Evolutionary conservation across 2,797 vertebrate species (phyloP).

Genomic region (Peromyscus eremicus): DNA sequence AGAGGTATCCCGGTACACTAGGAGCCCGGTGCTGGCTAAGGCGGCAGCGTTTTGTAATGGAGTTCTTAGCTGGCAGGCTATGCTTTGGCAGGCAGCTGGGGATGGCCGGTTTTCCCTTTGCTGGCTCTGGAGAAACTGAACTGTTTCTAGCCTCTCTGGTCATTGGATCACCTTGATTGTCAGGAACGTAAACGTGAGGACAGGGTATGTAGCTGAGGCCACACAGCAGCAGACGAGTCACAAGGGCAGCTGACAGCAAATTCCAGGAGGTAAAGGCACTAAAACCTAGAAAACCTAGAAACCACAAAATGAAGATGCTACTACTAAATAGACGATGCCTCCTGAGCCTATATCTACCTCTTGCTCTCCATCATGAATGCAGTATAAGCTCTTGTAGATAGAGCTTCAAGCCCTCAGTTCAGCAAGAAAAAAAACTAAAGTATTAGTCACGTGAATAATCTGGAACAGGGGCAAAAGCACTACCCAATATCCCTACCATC

Average conservation of each 20-base stretch:
- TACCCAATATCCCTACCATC: background rate
- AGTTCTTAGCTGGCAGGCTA: background rate
- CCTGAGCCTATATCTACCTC: background rate
- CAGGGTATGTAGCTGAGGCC: background rate
- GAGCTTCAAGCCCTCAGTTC: background rate
- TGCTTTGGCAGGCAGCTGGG: background rate
- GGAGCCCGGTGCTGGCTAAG: background rate
- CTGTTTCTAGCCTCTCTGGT: conserved; percentile 4
- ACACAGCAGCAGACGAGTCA: background rate
- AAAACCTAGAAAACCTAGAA: background rate
- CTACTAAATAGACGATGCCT: background rate
- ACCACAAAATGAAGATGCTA: background rate
- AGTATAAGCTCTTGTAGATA: background rate
- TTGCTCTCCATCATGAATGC: background rate
- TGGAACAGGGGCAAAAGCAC: background rate
- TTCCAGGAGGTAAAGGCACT: background rate
- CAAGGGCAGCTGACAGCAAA: background rate
- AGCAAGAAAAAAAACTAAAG: background rate
- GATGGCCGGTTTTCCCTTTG: background rate
- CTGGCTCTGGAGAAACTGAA: background rate
- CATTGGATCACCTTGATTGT: background rate
- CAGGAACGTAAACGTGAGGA: background rate
- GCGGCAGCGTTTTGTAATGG: background rate
- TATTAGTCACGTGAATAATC: background rate
- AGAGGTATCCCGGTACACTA: background rate